These are phyloP conservation scores for Microctonus hyperodae DNA, from an alignment of 2,888 invertebrate species.

Conservation along the genomic window DNA sequence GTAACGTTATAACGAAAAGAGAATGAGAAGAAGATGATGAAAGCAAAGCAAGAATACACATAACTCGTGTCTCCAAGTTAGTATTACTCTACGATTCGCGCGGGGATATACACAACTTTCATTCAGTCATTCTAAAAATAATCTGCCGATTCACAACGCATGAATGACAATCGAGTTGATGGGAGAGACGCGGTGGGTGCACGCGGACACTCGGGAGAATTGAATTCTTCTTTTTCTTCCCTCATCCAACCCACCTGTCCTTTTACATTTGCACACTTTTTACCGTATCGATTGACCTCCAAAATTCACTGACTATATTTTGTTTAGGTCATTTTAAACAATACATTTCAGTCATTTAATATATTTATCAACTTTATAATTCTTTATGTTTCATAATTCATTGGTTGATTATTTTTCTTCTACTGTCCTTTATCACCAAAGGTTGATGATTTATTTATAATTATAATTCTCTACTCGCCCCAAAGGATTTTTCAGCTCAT, in stretches of 20 bases:
- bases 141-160: constrained; percentile 60
- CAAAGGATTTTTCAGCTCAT: background rate
- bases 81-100: constrained; percentile 39
- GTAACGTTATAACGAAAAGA: background rate
- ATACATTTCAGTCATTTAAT: background rate
- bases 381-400: too few species aligned
- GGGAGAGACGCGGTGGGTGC: constrained; percentile 12
- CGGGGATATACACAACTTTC: constrained; percentile 58
- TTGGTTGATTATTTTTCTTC: background rate
- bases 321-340: background rate
- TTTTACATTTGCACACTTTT: background rate
- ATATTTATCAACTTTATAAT: background rate
- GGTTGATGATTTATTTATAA: background rate
- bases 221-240: background rate
- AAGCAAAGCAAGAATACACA: constrained; percentile 27
- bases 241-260: background rate
- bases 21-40: constrained; percentile 27
- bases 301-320: background rate
- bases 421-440: background rate
- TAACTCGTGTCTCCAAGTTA: constrained; percentile 32
- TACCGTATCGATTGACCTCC: background rate
- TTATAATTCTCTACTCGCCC: background rate
- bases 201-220: background rate
- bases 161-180: constrained; percentile 57
- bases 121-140: constrained; percentile 61